Evolutionary conservation across 2,888 invertebrate species (phyloP).

Genomic region (Erannis defoliaria): DNA sequence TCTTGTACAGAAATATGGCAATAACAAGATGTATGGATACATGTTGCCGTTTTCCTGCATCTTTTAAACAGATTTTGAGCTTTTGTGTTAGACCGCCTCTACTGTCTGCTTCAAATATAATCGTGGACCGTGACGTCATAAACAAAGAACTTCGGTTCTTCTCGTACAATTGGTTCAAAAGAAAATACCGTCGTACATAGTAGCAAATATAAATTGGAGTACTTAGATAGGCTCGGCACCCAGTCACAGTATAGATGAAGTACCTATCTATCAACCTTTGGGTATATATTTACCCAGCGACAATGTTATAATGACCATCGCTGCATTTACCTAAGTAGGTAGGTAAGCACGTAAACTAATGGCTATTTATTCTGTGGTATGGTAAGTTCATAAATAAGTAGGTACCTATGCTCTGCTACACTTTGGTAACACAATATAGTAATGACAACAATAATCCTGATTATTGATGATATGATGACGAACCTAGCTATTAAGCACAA

Average conservation of each 20-base stretch:
- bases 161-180: constrained; percentile 18
- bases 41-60: constrained; percentile 20
- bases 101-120: constrained; percentile 3
- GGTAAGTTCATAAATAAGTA: too few relatives aligned
- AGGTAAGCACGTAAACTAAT: too few relatives aligned
- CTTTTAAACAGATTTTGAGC: constrained; percentile 22
- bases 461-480: background rate
- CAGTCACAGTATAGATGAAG: too few relatives aligned
- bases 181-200: constrained; percentile 4
- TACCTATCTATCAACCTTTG: too few relatives aligned
- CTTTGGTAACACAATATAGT: too few relatives aligned
- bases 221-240: too few relatives aligned
- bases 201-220: background rate
- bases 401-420: too few relatives aligned
- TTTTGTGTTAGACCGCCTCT: constrained; percentile 15
- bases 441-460: background rate
- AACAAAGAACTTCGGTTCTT: constrained; percentile 28
- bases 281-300: too few relatives aligned
- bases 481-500: background rate
- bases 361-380: too few relatives aligned
- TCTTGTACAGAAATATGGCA: constrained; percentile 23
- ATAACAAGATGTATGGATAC: constrained; percentile 26
- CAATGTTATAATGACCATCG: too few relatives aligned
- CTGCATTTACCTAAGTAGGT: too few relatives aligned
- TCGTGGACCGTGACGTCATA: constrained; percentile 26